These are phyloP conservation scores for Cotesia typhae DNA, from an alignment of 1,140 invertebrate genomes.

Conservation along the genomic window DNA sequence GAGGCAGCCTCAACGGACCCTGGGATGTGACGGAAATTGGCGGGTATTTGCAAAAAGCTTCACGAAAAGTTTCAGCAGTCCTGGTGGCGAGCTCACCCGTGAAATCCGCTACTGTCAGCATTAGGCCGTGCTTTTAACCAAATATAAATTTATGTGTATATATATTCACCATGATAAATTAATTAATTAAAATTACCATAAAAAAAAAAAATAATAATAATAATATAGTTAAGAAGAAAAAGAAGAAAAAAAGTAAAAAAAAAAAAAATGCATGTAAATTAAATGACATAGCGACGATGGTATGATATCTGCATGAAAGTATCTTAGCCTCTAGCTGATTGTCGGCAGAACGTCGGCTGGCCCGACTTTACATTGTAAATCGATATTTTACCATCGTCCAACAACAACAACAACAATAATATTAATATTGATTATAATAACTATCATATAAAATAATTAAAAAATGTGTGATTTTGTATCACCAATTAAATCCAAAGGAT, in stretches of 20 bases:
- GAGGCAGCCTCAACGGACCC: slow-evolving; percentile 66
- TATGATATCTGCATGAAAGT: too few relatives aligned
- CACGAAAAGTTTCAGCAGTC: slow-evolving; percentile 82
- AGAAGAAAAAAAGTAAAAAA: background rate
- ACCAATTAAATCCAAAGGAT: background rate
- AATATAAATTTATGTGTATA: too few relatives aligned
- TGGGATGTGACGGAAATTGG: slow-evolving; percentile 88
- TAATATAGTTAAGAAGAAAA: too few relatives aligned
- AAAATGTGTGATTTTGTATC: background rate
- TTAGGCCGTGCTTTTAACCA: background rate
- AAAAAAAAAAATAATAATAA: too few relatives aligned
- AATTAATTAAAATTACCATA: too few relatives aligned
- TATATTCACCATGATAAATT: too few relatives aligned
- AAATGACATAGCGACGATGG: too few relatives aligned
- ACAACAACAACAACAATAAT: slow-evolving; percentile 14
- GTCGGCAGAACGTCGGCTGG: slow-evolving; percentile 34
- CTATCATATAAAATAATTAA: background rate
- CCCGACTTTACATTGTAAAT: background rate
- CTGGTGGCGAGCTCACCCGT: slow-evolving; percentile 79
- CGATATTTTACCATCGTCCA: background rate
- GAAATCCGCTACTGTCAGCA: slow-evolving; percentile 47
- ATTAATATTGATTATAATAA: slow-evolving; percentile 8
- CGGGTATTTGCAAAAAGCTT: slow-evolving; percentile 84
- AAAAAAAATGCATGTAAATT: background rate
- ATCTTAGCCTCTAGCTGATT: slow-evolving; percentile 1